phyloP scores from a whole-genome alignment of 35 echinoderm and acorn worm species.

The Diadema setosum region DNA sequence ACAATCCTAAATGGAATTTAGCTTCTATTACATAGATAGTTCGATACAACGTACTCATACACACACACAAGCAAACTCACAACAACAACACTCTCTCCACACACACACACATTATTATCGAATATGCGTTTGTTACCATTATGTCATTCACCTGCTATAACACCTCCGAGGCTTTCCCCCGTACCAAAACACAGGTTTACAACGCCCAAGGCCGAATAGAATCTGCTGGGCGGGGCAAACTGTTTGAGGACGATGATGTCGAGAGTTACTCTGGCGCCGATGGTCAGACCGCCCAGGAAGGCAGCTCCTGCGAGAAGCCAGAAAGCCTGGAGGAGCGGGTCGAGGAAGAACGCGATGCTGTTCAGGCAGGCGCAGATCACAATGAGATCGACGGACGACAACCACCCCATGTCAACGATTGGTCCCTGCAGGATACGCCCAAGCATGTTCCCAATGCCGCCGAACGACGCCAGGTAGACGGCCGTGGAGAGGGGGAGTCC shows the following conservation, averaged over 20 bases:
- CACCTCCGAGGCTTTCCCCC: not conserved
- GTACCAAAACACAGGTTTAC: not conserved
- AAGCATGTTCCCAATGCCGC: constrained; percentile 8
- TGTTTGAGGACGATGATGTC: not conserved
- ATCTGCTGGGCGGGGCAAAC: not conserved
- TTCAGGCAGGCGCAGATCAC: not conserved
- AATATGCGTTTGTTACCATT: too few relatives aligned
- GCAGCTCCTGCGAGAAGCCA: not conserved
- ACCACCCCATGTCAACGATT: not conserved
- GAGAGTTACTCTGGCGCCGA: not conserved
- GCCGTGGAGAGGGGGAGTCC: not conserved
- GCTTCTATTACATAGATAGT: too few relatives aligned
- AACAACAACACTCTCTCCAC: too few relatives aligned
- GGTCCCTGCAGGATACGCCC: constrained; percentile 18
- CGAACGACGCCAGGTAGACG: not conserved
- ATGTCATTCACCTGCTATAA: not conserved
- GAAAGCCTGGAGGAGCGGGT: not conserved
- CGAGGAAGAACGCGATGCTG: not conserved
- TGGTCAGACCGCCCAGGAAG: not conserved
- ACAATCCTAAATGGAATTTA: too few relatives aligned
- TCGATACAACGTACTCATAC: too few relatives aligned
- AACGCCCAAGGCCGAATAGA: not conserved
- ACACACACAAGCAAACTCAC: too few relatives aligned
- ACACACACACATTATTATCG: too few relatives aligned
- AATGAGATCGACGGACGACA: not conserved